Base-by-base conservation (phyloP, 2,888 invertebrate genomes). In the Hoplodrina ambigua region DNA sequence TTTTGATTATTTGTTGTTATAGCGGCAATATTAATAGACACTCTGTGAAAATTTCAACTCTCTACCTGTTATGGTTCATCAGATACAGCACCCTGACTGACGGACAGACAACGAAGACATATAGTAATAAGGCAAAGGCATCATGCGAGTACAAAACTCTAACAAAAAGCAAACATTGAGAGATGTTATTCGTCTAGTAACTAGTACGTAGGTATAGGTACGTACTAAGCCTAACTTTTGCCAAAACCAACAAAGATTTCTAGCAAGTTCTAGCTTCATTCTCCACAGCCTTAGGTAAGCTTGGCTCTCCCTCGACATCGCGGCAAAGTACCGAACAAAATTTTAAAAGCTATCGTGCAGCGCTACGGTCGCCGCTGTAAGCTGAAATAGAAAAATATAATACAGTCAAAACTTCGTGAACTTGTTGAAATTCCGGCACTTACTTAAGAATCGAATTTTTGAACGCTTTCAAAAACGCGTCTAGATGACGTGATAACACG, bases 331-430 rank as follows among this genome's bases (percentile, higher is more conserved):
- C 55, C 25, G 70, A 67, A 71, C 74, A 57, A 74, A 37, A 81
- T 64, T 80, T 64, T 78, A 71, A 81, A 81, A 74, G 68, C 68
- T 56, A 71, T 69, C 68, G 53, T 56, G 52, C 17, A 15, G 15
- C n/a, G 19, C 46, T 44, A n/a, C 44, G 30, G 50, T 41, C 49
- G 13, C n/a, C 25, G 11, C 44, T 54, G 25, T 53, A 25, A 70
- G 63, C 44, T 52, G 63, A 61, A 64, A 75, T 61, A 67, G 33
- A 58, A 67, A 75, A 78, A 70, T 71, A 67, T 70, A 78, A 67
- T 75, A 80, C 57, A 75, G 63, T 61, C 60, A 41, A 64, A 71
- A 67, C 25, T 68, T 56, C 33, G 25, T 30, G 50, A 80, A 68
- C 50, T 54, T 61, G 4, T 6, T 20, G 8, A 37, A 37, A 8